These are phyloP conservation scores for human DNA, from an alignment of 2,113 vertebrate species.

Conservation along the genomic window DNA sequence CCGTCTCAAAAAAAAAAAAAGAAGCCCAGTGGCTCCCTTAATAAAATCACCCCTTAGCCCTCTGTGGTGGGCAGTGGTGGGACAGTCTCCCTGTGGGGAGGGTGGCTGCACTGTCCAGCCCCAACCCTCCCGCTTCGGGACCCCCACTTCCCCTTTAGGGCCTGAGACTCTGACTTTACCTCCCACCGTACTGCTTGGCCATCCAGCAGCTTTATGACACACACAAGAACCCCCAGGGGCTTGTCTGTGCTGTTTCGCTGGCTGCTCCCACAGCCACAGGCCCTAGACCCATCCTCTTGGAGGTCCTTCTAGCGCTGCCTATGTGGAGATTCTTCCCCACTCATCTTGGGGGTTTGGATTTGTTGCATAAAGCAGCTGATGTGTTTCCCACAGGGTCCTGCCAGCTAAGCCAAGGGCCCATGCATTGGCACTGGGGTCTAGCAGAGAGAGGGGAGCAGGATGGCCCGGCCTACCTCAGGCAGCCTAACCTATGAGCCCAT, in stretches of 20 bases:
- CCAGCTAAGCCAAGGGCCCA: no score
- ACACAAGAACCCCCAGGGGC: no score
- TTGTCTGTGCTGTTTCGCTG: fast-evolving
- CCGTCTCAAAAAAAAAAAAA: no score
- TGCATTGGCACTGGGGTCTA: background rate
- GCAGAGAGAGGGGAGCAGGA: no score
- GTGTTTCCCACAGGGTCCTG: background rate
- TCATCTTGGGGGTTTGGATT: background rate
- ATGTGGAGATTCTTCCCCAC: background rate
- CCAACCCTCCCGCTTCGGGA: background rate
- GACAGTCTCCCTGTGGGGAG: background rate
- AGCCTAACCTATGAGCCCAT: background rate
- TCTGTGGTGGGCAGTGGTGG: background rate
- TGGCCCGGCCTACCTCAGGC: background rate
- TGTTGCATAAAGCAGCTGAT: background rate
- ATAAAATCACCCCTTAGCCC: background rate
- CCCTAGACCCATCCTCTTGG: background rate
- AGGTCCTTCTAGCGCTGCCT: background rate
- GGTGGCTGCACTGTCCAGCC: background rate
- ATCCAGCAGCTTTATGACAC: fast-evolving
- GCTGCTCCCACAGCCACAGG: background rate
- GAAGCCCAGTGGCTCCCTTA: background rate
- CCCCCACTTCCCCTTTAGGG: fast-evolving
- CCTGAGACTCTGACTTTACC: background rate
- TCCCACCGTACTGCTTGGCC: background rate